Evolutionary conservation across 2,888 invertebrate genomes (phyloP), one percentile per base, ranked within the genome.

Genomic region (Lutraria lutraria): DNA sequence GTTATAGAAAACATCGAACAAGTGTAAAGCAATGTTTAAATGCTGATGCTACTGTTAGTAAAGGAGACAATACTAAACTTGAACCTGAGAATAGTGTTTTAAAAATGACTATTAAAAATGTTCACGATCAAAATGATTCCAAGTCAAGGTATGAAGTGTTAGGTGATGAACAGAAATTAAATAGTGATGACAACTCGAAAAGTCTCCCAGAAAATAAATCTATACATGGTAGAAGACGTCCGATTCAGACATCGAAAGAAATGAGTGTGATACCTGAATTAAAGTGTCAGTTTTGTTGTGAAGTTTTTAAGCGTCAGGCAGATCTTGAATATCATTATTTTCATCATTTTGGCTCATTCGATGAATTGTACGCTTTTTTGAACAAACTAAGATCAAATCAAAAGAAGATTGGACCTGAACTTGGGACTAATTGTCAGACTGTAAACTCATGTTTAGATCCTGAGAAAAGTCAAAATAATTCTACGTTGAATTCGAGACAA

Each of bases 241-340:
- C 2, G 43, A 43, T 43, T 43, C 43, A 43, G 43, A 31, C 76
- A 25, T 13, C 76, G 13, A 76, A n/a, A 31, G 76, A 76, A 34
- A 76, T 34, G 16, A 34, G 0, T 16, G 13, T 31, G 6, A 34
- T 21, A 6, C 31, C 76, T 15, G 29, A 34, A 76, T 76, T 76
- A 6, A 76, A 34, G 19, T 76, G 76, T 76, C 76, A 34, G 34
- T 76, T 76, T 34, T 76, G 76, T 76, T 19, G 34, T 76, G 34
- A 31, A 16, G 19, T 31, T 2, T 76, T 76, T 25, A 76, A 34
- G 34, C 15, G 2, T 34, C 15, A 34, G 19, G 15, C 76, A 76
- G 76, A 76, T 31, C 19, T 76, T 1, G 76, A 76, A 25, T 76
- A 34, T 34, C 76, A 76, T 34, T 76, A 76, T 76, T 31, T 76